Evolutionary conservation across 2,888 invertebrate species (phyloP).

Genomic region (Eupithecia dodoneata): DNA sequence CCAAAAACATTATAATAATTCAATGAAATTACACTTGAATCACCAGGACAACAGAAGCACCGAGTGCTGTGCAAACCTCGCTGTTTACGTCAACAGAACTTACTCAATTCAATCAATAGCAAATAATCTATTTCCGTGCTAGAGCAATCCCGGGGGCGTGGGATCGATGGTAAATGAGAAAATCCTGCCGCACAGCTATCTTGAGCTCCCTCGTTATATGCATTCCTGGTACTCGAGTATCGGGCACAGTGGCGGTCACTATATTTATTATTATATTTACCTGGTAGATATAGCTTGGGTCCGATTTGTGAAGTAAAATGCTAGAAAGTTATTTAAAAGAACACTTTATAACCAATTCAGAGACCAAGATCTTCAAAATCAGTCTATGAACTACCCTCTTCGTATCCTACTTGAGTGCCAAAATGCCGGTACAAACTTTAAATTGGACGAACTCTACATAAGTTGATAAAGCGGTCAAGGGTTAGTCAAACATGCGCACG

Average conservation of each 20-base stretch:
- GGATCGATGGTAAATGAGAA: conserved; percentile 59
- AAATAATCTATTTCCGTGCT: conserved; percentile 74
- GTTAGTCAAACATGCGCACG: not conserved
- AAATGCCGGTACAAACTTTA: not conserved
- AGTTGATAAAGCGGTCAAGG: conserved; percentile 17
- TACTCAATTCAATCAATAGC: conserved; percentile 70
- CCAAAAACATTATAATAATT: conserved; percentile 1
- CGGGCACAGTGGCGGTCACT: not conserved
- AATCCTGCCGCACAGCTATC: conserved; percentile 54
- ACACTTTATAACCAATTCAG: not conserved
- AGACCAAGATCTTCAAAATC: not conserved
- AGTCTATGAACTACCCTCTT: not conserved
- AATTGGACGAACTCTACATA: not conserved
- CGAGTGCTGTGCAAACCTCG: conserved; percentile 49
- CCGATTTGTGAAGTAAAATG: not conserved
- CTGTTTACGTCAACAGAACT: conserved; percentile 62
- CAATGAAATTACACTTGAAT: conserved; percentile 13
- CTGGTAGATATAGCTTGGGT: not conserved
- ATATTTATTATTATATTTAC: not conserved
- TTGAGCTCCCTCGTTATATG: conserved; percentile 50
- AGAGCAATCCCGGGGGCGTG: conserved; percentile 62
- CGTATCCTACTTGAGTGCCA: not conserved
- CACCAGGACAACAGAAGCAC: conserved; percentile 38
- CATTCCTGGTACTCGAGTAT: conserved; percentile 43
- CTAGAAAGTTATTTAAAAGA: not conserved